Base-by-base conservation (phyloP, 2,797 vertebrate genomes). In the Hypotaenidia philippensis region DNA sequence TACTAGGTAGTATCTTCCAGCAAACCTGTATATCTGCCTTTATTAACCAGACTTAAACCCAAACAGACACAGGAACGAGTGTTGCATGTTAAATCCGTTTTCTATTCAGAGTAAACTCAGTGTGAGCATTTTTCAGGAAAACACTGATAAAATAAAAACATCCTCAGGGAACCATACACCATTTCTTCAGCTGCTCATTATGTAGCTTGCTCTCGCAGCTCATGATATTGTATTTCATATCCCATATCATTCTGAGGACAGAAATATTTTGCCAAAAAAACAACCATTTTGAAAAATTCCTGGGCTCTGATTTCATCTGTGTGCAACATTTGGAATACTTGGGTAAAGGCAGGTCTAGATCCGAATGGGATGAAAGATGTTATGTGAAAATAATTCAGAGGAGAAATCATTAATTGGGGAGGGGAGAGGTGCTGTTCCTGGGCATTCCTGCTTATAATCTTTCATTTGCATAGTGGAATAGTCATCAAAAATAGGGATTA, bases 401-500 rank as follows among this genome's bases (percentile, higher is more conserved):
- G 44, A 40, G 66, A 79, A 93, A 84, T 50, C 26, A 5, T 65
- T 75, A 50, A 55, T 32, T 44, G 34, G 21, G 26, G 11, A 75
- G 78, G 69, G 64, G 69, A 81, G 59, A 95, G 31, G 44, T 31
- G 40, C 11, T 90, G 27, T 69, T 83, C 56, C 89, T 13, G 9
- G 81, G 29, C 66, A 52, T 59, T 88, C 57, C 34, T 56, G 44
- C 45, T 93, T 88, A 83, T 93, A 92, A 76, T 95, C 66, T 76
- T 56, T 66, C 41, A 96, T 94, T 96, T 90, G 91, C 79, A 80
- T 66, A 60, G 56, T 8, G 59, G 55, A 95, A 92, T 72, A 83
- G 81, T 47, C 79, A 91, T 90, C 89, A 70, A 95, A 44, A 96
- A 91, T 74, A 87, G 75, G 78, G 71, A 95, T 95, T 92, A 80